These are phyloP conservation scores for Tragelaphus oryx DNA, from an alignment of 2,797 vertebrate genomes.

Conservation along the genomic window DNA sequence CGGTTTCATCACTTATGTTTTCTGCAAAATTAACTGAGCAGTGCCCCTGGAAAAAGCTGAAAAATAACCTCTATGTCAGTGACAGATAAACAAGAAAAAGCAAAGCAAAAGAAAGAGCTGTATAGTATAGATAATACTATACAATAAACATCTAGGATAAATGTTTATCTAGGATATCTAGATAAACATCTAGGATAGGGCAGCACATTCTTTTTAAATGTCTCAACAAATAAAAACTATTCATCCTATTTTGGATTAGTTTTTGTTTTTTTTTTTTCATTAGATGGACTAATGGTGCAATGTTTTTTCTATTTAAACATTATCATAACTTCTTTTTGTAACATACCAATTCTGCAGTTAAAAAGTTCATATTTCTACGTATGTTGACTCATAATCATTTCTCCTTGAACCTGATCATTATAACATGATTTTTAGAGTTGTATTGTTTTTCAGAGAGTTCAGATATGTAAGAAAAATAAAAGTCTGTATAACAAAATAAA, in stretches of 20 bases:
- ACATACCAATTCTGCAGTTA: neutral
- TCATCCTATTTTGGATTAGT: neutral
- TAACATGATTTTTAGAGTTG: neutral
- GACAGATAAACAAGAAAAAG: slow-evolving; percentile 17
- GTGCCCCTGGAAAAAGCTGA: neutral
- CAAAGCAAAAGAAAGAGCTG: neutral
- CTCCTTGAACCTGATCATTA: neutral
- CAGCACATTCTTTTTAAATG: neutral
- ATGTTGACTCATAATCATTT: slow-evolving; percentile 31
- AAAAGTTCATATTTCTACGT: neutral
- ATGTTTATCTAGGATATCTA: no score
- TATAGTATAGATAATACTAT: neutral
- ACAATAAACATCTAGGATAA: neutral
- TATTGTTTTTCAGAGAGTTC: neutral
- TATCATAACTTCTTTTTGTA: neutral
- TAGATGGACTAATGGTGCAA: neutral
- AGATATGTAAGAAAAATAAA: neutral
- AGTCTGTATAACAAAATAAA: neutral
- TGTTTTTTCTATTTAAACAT: slow-evolving; percentile 19
- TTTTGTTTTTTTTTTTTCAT: neutral
- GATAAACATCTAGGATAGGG: neutral
- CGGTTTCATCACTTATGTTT: slow-evolving; percentile 31
- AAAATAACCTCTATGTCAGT: slow-evolving; percentile 13
- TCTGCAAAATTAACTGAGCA: slow-evolving; percentile 16
- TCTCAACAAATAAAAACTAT: neutral